These are phyloP conservation scores for Pavo muticus DNA, from an alignment of 2,113 vertebrate species.

Conservation along the genomic window DNA sequence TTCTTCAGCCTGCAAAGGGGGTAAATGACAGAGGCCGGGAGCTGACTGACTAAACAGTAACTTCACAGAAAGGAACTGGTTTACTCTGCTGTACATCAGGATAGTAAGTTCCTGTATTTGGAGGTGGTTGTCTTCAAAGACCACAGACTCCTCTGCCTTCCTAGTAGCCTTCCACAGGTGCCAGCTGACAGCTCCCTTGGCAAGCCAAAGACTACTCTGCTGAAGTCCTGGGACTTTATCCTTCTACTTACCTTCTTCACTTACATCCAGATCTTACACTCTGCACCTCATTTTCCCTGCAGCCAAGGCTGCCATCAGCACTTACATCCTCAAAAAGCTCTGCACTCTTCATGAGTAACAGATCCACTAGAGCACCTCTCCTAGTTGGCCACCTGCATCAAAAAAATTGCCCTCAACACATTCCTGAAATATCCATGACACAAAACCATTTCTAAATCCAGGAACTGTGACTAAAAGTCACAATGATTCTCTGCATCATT, in stretches of 20 bases:
- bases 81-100: not conserved
- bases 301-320: not conserved
- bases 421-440: not conserved
- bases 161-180: not conserved
- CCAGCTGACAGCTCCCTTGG: not conserved
- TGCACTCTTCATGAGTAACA: not conserved
- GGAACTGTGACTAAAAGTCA: conserved; percentile 12
- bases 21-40: not conserved
- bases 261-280: fast-evolving
- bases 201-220: not conserved
- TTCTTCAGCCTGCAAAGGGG: not conserved
- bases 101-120: not conserved
- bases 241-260: not conserved
- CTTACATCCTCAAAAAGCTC: not conserved
- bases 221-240: not conserved
- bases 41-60: not conserved
- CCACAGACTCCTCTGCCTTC: not conserved
- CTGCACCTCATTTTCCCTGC: too few relatives aligned
- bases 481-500: not conserved
- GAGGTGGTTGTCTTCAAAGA: not conserved
- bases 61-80: not conserved
- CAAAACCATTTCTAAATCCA: not conserved
- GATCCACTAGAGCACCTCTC: not conserved
- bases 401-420: not conserved
- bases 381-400: not conserved